phyloP scores from a whole-genome alignment of 64 coral and sea anemone genomes.

The Montipora capricornis region DNA sequence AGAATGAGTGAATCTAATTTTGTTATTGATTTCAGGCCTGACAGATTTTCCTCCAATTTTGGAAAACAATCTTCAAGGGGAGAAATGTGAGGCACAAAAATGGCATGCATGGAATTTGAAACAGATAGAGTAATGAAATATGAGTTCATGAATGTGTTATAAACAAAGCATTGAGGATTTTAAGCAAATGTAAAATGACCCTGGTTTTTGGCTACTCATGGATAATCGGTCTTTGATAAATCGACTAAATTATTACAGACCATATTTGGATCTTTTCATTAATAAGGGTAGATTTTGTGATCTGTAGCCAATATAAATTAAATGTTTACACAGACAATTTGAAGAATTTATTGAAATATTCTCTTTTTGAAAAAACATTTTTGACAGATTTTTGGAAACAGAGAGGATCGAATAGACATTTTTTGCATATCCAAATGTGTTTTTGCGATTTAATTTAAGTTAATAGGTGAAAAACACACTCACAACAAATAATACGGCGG shows the following conservation, averaged over 20 bases:
- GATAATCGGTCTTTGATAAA: not conserved
- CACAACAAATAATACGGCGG: not conserved
- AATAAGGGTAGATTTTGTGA: too few species aligned
- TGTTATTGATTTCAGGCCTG: not conserved
- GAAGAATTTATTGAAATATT: not conserved
- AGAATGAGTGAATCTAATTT: not conserved
- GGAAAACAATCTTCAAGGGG: not conserved
- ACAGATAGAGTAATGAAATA: not conserved
- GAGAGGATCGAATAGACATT: not conserved
- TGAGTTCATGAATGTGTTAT: not conserved
- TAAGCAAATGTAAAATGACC: not conserved
- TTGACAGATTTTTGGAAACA: not conserved
- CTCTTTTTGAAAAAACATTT: not conserved
- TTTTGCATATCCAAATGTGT: not conserved
- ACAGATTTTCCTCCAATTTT: not conserved
- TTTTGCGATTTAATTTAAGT: not conserved
- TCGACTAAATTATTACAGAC: not conserved
- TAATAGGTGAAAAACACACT: not conserved
- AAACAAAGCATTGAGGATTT: not conserved
- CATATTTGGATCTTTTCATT: too few species aligned
- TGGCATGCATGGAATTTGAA: not conserved
- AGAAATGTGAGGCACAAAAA: not conserved
- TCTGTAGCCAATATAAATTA: not conserved
- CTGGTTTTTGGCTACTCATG: not conserved
- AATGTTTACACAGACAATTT: not conserved